These are phyloP conservation scores for Diadromus collaris DNA, from an alignment of 2,888 invertebrate species.

Conservation along the genomic window DNA sequence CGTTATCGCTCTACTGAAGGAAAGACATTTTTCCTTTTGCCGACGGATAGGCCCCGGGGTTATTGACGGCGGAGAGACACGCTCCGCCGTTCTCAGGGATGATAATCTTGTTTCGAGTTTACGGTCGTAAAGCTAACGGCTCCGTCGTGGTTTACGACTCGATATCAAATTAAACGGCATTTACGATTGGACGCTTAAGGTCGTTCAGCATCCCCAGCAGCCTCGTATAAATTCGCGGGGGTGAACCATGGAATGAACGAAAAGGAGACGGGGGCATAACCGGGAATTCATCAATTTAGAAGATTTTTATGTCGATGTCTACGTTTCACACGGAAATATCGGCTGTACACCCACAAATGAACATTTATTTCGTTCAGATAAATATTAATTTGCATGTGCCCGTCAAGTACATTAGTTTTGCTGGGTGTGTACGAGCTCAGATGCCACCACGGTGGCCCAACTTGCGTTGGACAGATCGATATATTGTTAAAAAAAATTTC, in stretches of 20 bases:
- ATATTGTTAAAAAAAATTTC: constrained; percentile 2
- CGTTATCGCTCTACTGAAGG: neutral
- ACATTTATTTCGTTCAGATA: no score
- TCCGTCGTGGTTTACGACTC: constrained; percentile 65
- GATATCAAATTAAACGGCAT: constrained; percentile 69
- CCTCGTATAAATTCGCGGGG: constrained; percentile 44
- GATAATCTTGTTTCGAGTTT: constrained; percentile 56
- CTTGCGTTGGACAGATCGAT: neutral
- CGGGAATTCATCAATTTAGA: constrained; percentile 45
- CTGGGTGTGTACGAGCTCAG: neutral
- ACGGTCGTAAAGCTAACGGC: constrained; percentile 51
- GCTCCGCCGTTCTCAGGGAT: constrained; percentile 30
- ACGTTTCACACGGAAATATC: neutral
- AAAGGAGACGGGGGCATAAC: constrained; percentile 30
- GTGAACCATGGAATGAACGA: constrained; percentile 6
- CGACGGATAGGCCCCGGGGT: constrained; percentile 7
- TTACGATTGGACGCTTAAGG: constrained; percentile 63
- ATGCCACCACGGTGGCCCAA: neutral
- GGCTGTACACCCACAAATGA: no score
- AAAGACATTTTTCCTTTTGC: neutral
- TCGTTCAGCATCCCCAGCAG: constrained; percentile 24
- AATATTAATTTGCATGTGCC: no score
- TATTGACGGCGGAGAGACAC: constrained; percentile 37
- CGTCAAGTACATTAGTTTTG: no score
- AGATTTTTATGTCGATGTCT: constrained; percentile 17